Conservation (phyloP, 2,113 vertebrate species). For the Bos javanicus region DNA sequence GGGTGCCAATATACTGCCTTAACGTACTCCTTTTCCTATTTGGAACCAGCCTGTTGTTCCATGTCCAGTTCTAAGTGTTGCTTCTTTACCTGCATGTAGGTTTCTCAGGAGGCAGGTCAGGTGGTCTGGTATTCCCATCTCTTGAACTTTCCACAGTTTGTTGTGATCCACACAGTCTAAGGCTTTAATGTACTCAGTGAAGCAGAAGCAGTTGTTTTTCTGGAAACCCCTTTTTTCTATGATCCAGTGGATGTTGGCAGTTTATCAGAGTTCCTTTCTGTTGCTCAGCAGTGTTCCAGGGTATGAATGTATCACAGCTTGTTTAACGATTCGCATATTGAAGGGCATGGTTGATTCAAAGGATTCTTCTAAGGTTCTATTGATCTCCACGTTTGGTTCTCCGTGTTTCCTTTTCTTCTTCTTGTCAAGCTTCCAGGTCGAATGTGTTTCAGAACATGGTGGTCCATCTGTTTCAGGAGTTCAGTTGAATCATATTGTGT, state of each 20-base stretch:
- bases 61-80: not conserved
- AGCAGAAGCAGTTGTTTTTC: not conserved
- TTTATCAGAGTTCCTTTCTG: not conserved
- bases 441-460: not conserved
- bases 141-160: not conserved
- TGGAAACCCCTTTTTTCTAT: not conserved
- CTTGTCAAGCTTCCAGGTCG: not conserved
- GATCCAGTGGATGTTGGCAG: not conserved
- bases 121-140: not conserved
- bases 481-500: not conserved
- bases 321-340: not conserved
- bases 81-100: not conserved
- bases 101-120: not conserved
- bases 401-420: not conserved
- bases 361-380: not conserved
- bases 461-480: not conserved
- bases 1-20: not conserved
- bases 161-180: not conserved
- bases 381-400: not conserved
- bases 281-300: not conserved
- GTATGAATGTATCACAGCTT: not conserved
- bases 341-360: not conserved
- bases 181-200: not conserved
- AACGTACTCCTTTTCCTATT: not conserved
- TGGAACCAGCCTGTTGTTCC: not conserved